A percentile compares a stretch with the other conserved stretches of the same genome.
Evolutionary conservation across 2,888 invertebrate genomes (phyloP).

Genomic region (Drosophila testacea): DNA sequence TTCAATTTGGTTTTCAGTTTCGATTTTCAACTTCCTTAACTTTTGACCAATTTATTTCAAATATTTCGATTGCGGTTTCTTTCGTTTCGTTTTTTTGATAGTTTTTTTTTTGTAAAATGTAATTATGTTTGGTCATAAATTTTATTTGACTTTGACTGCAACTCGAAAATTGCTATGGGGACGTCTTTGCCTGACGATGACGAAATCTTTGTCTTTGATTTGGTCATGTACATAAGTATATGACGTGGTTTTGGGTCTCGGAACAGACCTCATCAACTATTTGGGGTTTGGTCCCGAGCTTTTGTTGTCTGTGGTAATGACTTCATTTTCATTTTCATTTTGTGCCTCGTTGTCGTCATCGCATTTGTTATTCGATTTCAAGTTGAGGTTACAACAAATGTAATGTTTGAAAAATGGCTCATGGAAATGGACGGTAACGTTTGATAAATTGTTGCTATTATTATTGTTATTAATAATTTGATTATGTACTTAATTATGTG

Average conservation of each 20-base stretch:
- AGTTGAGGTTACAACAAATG: slow-evolving; percentile 23
- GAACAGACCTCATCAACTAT: slow-evolving; percentile 11
- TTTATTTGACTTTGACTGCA: slow-evolving; percentile 39
- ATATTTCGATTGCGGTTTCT: slow-evolving; percentile 20
- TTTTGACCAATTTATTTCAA: slow-evolving; percentile 13
- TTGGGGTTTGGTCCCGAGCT: slow-evolving; percentile 35
- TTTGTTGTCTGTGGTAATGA: slow-evolving; percentile 71
- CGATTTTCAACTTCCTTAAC: slow-evolving; percentile 29
- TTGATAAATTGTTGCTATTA: slow-evolving; percentile 62
- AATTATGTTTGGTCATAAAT: slow-evolving; percentile 55
- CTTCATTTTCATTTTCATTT: slow-evolving; percentile 48
- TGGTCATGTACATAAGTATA: slow-evolving; percentile 27
- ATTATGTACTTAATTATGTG: slow-evolving; percentile 8
- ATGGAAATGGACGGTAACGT: slow-evolving; percentile 45
- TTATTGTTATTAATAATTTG: slow-evolving; percentile 31
- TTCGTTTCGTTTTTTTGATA: not conserved
- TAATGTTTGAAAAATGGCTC: slow-evolving; percentile 45
- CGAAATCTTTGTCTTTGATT: slow-evolving; percentile 53
- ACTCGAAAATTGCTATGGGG: slow-evolving; percentile 15
- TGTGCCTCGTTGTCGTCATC: slow-evolving; percentile 35
- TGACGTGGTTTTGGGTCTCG: slow-evolving; percentile 37
- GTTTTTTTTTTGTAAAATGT: slow-evolving; percentile 38
- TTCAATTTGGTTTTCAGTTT: slow-evolving; percentile 15
- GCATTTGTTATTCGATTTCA: slow-evolving; percentile 39
- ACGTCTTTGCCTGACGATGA: slow-evolving; percentile 32